phyloP scores from a whole-genome alignment of 2,113 vertebrate species.

The Paracanthobrama guichenoti region DNA sequence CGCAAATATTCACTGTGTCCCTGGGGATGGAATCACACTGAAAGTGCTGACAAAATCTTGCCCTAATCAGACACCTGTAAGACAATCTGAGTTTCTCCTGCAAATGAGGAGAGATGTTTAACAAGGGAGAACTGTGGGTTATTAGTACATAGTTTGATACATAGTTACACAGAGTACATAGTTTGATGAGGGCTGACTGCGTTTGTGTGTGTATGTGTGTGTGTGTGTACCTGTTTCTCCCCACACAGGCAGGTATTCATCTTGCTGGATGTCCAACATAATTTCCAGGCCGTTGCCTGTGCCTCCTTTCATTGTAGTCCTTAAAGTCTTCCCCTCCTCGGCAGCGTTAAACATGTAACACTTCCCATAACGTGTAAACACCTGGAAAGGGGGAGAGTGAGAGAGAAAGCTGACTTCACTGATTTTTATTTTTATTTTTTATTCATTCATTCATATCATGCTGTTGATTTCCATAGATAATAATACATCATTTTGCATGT shows the following conservation, averaged over 20 bases:
- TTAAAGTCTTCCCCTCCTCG: slow-evolving; percentile 90
- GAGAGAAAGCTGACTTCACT: not conserved
- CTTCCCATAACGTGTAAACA: slow-evolving; percentile 98
- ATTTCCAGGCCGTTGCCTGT: slow-evolving; percentile 98
- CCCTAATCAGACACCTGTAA: slow-evolving; percentile 28
- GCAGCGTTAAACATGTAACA: slow-evolving; percentile 99
- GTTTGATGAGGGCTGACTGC: not conserved
- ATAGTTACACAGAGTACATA: too few species aligned
- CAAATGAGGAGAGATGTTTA: slow-evolving; percentile 6
- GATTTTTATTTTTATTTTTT: not conserved
- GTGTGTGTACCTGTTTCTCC: slow-evolving; percentile 75
- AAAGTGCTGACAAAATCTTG: slow-evolving; percentile 30
- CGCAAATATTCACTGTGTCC: slow-evolving; percentile 27
- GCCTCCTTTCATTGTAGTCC: slow-evolving; percentile 96
- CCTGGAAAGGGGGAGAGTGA: slow-evolving; percentile 73
- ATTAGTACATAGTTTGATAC: too few species aligned
- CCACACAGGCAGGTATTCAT: slow-evolving; percentile 83
- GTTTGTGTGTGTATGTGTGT: not conserved
- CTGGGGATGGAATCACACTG: not conserved
- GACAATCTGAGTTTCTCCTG: slow-evolving; percentile 25
- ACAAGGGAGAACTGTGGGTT: not conserved
- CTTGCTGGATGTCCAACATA: slow-evolving; percentile 99
- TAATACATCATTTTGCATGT: not conserved
- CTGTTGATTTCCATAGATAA: not conserved
- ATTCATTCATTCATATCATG: not conserved